Evolutionary conservation across 2,797 vertebrate species (phyloP).

Genomic region (Peromyscus attwateri): DNA sequence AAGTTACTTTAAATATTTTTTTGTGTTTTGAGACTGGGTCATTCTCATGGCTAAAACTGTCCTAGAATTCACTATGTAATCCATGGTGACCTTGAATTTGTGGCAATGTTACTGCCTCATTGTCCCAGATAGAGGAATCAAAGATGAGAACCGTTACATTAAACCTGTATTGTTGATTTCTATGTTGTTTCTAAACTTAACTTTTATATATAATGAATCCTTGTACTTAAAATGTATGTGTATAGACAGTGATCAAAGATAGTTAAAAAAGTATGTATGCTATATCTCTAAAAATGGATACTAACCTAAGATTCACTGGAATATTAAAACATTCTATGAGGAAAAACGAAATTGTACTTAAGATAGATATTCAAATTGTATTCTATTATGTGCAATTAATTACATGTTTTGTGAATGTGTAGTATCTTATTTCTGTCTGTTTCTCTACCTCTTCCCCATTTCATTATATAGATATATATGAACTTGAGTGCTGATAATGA

Average conservation of each 20-base stretch:
- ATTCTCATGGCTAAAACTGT: background rate
- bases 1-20: slow-evolving; percentile 20
- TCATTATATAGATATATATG: background rate
- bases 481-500: background rate
- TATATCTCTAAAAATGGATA: background rate
- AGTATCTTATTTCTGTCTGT: background rate
- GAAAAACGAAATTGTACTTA: background rate
- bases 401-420: background rate
- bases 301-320: background rate
- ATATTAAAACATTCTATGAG: background rate
- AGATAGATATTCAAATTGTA: background rate
- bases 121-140: background rate
- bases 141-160: no score
- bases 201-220: background rate
- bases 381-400: background rate
- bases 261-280: background rate
- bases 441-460: background rate
- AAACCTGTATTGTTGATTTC: background rate
- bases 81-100: background rate
- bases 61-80: background rate
- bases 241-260: background rate
- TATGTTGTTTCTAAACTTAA: background rate
- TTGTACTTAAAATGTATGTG: background rate
- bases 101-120: background rate
- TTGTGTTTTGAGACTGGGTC: background rate